phyloP scores from a whole-genome alignment of 2,888 invertebrate genomes.

The Deroplatys truncata region DNA sequence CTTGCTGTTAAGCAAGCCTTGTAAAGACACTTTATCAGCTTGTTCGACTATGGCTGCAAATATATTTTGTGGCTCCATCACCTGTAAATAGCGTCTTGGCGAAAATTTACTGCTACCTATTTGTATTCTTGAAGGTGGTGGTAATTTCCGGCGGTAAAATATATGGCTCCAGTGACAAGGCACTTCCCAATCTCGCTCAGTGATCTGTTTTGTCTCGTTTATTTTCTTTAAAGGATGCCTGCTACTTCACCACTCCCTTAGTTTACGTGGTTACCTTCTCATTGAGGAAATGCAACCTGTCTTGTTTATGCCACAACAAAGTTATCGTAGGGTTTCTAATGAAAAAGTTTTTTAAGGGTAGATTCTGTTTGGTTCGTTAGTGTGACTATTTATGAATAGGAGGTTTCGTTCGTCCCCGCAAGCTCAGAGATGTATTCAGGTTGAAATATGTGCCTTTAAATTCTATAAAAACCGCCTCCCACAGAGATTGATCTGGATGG shows the following conservation, averaged over 20 bases:
- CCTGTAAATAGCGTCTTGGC: background rate
- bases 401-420: background rate
- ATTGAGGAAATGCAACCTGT: background rate
- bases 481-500: no score
- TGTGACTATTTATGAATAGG: background rate
- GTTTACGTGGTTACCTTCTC: background rate
- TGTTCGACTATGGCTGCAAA: background rate
- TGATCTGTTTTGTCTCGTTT: background rate
- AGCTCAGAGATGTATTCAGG: background rate
- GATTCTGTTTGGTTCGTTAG: no score
- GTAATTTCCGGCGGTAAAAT: background rate
- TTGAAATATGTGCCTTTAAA: no score
- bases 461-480: no score
- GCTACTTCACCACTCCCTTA: background rate
- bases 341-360: background rate
- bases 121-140: background rate
- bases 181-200: background rate
- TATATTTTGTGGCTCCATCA: background rate
- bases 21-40: background rate
- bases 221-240: background rate
- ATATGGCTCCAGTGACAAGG: background rate
- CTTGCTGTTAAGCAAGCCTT: background rate
- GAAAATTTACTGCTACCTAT: background rate
- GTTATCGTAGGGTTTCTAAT: background rate
- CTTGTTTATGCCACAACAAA: background rate